Evolutionary conservation across 2,113 vertebrate genomes (phyloP), one percentile per base, ranked within the genome.

Genomic region (Strix aluco): DNA sequence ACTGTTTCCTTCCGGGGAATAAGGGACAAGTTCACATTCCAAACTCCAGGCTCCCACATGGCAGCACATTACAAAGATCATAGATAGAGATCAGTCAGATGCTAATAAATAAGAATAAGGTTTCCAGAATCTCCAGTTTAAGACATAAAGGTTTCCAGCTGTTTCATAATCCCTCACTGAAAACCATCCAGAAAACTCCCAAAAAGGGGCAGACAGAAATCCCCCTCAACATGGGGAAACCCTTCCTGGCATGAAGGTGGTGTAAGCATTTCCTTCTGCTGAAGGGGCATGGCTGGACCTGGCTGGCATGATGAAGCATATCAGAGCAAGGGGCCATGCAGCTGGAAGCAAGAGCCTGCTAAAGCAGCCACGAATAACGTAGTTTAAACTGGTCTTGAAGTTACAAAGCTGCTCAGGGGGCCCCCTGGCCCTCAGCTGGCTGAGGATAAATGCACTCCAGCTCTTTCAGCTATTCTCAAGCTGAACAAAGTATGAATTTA

Each of bases 41-140:
- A 87, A 85, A 86, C 51, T 91, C 74, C 78, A 73, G 74, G 78
- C 78, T 95, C 74, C 58, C 91, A 91, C 81, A 82, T 95, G 97
- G 92, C 94, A 96, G 49, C 58, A 82, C 81, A 96, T 96, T 90
- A 92, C 70, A 96, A 82, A 97, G 92, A 89, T 82, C 62, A 55
- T 15, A 97, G 95, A 95, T 42, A 95, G 86, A 95, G 73, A 95
- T 95, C 94, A 95, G 83, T 58, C 92, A 95, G 86, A 95, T 51
- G 25, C 62, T 94, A 89, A 91, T 96, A 95, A 94, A 88, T 94
- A 79, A 80, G 88, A 94, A 91, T 81, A 84, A 91, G 38, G 25
- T 87, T 97, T 95, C 94, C 91, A 95, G 89, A 96, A 88, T 95
- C 90, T 96, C 83, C 88, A 84, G 80, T 93, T 95, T 84, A 89